Evolutionary conservation across 2,113 vertebrate genomes (phyloP).

Genomic region (Hylia prasina): DNA sequence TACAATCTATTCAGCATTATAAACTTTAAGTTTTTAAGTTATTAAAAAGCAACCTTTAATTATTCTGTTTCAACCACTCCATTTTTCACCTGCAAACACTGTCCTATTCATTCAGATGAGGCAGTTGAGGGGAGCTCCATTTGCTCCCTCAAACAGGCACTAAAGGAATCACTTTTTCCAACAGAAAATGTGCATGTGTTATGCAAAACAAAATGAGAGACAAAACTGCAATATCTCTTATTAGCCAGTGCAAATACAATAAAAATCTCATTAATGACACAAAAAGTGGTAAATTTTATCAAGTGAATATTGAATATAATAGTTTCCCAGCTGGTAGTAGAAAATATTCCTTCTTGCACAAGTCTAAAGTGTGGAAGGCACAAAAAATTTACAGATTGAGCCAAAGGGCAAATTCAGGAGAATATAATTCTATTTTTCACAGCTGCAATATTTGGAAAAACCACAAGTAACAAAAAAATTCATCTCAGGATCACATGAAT

Average conservation of each 20-base stretch:
- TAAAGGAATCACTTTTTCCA: not conserved
- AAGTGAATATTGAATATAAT: not conserved
- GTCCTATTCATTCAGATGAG: not conserved
- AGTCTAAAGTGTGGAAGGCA: not conserved
- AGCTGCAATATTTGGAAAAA: not conserved
- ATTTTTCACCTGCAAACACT: not conserved
- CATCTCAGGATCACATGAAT: not conserved
- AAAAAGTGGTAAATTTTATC: not conserved
- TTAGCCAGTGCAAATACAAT: not conserved
- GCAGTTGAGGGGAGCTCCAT: not conserved
- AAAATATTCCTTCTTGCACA: not conserved
- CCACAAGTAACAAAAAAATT: not conserved
- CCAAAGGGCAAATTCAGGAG: not conserved
- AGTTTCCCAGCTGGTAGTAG: not conserved
- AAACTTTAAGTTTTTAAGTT: not conserved
- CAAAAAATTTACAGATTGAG: not conserved
- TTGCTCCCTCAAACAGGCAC: not conserved
- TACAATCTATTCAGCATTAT: not conserved
- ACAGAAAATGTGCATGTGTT: not conserved
- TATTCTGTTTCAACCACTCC: not conserved
- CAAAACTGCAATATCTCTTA: not conserved
- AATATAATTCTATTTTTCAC: not conserved
- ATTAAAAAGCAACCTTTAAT: not conserved
- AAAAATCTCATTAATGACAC: not conserved
- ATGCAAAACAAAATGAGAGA: not conserved